phyloP scores from a whole-genome alignment of 1,140 invertebrate species.

The Macrobrachium nipponense region DNA sequence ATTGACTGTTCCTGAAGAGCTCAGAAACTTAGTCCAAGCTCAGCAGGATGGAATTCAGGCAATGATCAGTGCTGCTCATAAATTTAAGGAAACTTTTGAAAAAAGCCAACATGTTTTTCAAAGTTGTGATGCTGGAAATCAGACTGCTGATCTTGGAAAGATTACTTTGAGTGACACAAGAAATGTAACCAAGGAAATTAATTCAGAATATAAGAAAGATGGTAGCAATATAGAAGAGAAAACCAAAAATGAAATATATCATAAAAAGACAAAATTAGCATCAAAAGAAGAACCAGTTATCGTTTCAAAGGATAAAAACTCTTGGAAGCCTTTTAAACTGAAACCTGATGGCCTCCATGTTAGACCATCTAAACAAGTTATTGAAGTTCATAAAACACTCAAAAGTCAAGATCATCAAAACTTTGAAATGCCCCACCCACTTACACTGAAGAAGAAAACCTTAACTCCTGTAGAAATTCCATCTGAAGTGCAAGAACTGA shows the following conservation, averaged over 20 bases:
- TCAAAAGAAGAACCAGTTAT: background rate
- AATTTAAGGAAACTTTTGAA: too few species aligned
- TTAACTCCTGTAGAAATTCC: constrained; percentile 21
- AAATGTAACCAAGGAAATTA: background rate
- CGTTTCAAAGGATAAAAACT: background rate
- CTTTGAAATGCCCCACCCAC: background rate
- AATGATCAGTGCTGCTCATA: too few species aligned
- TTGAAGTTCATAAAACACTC: constrained; percentile 21
- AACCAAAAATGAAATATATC: background rate
- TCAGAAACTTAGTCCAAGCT: too few species aligned
- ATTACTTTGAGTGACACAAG: background rate
- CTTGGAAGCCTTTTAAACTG: background rate
- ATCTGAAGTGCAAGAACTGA: background rate
- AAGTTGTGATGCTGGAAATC: too few species aligned
- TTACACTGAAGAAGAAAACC: background rate
- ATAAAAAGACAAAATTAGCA: background rate
- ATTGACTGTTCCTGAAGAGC: too few species aligned
- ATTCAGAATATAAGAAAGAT: background rate
- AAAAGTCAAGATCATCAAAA: background rate
- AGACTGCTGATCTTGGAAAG: too few species aligned
- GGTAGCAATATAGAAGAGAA: background rate
- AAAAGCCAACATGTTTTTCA: too few species aligned
- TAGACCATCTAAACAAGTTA: background rate
- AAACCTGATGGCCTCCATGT: background rate
- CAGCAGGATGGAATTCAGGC: too few species aligned